Evolutionary conservation across 2,888 invertebrate species (phyloP).

Genomic region (Bibio marci): DNA sequence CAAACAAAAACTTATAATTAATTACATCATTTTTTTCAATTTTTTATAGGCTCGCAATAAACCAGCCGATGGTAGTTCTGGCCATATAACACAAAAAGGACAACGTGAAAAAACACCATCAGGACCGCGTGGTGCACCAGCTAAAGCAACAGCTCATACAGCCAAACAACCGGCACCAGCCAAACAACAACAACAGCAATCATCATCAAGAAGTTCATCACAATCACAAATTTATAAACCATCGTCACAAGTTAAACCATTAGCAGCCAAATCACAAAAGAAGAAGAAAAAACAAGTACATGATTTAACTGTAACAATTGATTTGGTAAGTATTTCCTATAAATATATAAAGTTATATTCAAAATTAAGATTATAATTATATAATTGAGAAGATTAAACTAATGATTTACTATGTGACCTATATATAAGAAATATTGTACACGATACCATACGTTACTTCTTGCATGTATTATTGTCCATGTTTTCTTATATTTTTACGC

Average conservation of each 20-base stretch:
- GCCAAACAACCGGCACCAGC: constrained; percentile 38
- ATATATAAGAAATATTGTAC: too few relatives aligned
- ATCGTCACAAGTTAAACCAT: constrained; percentile 4
- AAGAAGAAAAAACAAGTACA: constrained; percentile 66
- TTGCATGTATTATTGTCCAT: too few relatives aligned
- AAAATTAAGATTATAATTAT: too few relatives aligned
- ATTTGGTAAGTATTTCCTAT: constrained; percentile 56
- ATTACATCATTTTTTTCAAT: too few relatives aligned
- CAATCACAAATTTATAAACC: constrained; percentile 9
- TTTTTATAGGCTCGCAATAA: constrained; percentile 55
- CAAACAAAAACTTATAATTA: too few relatives aligned
- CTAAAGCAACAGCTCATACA: constrained; percentile 39
- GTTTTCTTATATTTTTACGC: too few relatives aligned
- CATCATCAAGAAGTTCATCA: constrained; percentile 2
- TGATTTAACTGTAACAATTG: constrained; percentile 65
- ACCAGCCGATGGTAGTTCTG: constrained; percentile 54
- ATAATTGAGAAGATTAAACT: too few relatives aligned
- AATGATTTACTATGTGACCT: too few relatives aligned
- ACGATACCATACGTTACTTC: too few relatives aligned
- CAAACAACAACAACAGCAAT: constrained; percentile 35
- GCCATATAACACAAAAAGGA: constrained; percentile 37
- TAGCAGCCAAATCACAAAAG: constrained; percentile 38
- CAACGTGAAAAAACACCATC: constrained; percentile 31
- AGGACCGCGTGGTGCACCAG: constrained; percentile 36
- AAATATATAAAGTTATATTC: too few relatives aligned